phyloP scores from a whole-genome alignment of 92 coral and sea anemone genomes.

The Virgularia gustaviana region DNA sequence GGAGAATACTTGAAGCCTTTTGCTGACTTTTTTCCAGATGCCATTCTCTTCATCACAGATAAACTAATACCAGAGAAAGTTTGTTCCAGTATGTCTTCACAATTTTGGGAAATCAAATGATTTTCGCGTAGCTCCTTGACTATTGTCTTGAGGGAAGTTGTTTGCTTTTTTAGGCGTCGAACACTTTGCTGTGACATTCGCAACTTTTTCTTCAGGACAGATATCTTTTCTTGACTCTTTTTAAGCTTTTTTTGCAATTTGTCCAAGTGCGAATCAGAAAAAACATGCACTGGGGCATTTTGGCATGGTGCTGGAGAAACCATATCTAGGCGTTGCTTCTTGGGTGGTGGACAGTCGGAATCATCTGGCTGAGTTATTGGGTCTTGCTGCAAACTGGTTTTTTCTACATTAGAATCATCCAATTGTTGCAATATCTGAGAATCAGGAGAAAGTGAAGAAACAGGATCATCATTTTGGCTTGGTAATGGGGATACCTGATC shows the following conservation, averaged over 20 bases:
- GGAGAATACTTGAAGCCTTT: background rate
- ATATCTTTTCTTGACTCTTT: background rate
- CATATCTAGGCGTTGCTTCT: background rate
- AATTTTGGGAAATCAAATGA: conserved; percentile 4
- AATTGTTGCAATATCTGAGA: too few relatives aligned
- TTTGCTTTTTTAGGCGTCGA: background rate
- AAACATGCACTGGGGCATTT: background rate
- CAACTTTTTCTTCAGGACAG: background rate
- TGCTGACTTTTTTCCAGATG: background rate
- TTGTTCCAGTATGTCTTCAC: conserved; percentile 26
- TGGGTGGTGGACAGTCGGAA: too few relatives aligned
- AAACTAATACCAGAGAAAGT: conserved; percentile 33
- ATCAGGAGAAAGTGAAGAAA: too few relatives aligned
- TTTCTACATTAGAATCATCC: too few relatives aligned
- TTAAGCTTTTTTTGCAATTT: background rate
- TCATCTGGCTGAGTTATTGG: too few relatives aligned
- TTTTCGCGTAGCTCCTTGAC: conserved; percentile 13
- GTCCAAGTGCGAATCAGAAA: background rate
- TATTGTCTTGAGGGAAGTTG: conserved; percentile 1
- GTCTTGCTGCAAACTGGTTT: too few relatives aligned
- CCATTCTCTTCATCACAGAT: conserved; percentile 8
- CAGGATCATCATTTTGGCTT: too few relatives aligned
- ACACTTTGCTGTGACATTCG: background rate
- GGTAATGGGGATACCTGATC: too few relatives aligned
- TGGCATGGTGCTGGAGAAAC: background rate